A percentile compares a stretch with the other conserved stretches of the same genome.
These are phyloP conservation scores for Dryobates pubescens DNA, from an alignment of 2,797 vertebrate genomes.

Conservation along the genomic window DNA sequence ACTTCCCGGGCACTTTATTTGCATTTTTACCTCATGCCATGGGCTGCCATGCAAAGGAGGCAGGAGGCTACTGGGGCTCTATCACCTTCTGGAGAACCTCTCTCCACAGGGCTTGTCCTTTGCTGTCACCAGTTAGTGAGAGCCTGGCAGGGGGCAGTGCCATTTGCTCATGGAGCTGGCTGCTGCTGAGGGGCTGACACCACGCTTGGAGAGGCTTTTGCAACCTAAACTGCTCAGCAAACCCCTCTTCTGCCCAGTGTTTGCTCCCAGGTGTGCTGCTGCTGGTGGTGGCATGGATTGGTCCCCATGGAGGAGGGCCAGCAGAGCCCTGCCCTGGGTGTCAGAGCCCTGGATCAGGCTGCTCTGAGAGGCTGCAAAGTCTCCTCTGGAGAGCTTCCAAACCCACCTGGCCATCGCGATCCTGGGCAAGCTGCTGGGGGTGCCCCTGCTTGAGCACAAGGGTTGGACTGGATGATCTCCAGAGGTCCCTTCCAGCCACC, in stretches of 20 bases:
- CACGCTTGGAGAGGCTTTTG: neutral
- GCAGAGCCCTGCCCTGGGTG: neutral
- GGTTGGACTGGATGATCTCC: neutral
- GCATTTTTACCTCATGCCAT: neutral
- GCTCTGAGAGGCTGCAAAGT: neutral
- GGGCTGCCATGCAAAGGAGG: neutral
- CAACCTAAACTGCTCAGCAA: neutral
- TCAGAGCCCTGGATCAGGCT: neutral
- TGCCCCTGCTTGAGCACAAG: neutral
- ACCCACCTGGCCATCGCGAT: neutral
- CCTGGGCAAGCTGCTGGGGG: neutral
- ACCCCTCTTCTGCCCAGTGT: rapidly evolving
- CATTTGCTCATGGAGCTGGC: neutral
- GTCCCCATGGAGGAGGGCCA: too few relatives aligned
- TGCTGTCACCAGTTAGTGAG: neutral
- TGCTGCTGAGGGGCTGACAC: neutral
- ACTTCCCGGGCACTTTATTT: neutral
- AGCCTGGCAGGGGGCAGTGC: neutral
- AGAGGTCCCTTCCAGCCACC: neutral
- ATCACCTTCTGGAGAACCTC: neutral
- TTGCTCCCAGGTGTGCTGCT: neutral
- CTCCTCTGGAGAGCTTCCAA: neutral
- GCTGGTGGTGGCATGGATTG: neutral
- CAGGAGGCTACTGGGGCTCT: neutral
- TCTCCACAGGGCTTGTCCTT: neutral